Evolutionary conservation across 2,113 vertebrate genomes (phyloP), one percentile per base, ranked within the genome.

Genomic region (Lepisosteus oculatus): DNA sequence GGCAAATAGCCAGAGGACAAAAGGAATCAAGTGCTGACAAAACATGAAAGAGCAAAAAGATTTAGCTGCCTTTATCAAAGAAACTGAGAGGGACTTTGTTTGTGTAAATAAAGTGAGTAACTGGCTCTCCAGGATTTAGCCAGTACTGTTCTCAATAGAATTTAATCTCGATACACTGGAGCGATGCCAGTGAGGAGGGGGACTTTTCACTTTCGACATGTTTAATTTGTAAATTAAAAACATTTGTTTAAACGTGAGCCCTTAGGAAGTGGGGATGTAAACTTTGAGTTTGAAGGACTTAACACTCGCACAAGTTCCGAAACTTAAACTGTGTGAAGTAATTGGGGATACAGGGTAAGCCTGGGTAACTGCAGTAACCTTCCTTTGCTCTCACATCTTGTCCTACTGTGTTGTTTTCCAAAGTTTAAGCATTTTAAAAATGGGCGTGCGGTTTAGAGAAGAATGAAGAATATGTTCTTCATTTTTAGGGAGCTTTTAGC

Each of bases 21-120:
- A 95, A 95, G 96, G 94, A 98, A 98, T 97, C 96, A 98, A 98
- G 94, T 94, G 92, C 94, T 97, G 95, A 99, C 96, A 99, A 99
- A 98, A 98, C 97, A 98, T 98, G 97, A 99, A 98, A 94, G 93
- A 92, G 90, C 90, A 90, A 92, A 93, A 94, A 98, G 97, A 97
- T 98, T 96, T 97, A 97, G 94, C 95, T 95, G 95, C 95, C 96
- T 98, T 98, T 98, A 96, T 99, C 92, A 93, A 92, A 95, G 95
- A 94, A 95, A 96, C 95, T 94, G 93, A 97, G 95, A 93, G 93
- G 94, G 93, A 98, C 95, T 97, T 98, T 94, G 92, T 94, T 93
- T 98, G 97, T 97, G 97, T 99, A 98, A 98, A 99, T 97, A 98
- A 97, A 97, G 93, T 94, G 95, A 95, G 92, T 92, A 92, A 92